These are phyloP conservation scores for Sebastiscus albofasciatus DNA, from an alignment of 2,797 vertebrate species.

Conservation along the genomic window DNA sequence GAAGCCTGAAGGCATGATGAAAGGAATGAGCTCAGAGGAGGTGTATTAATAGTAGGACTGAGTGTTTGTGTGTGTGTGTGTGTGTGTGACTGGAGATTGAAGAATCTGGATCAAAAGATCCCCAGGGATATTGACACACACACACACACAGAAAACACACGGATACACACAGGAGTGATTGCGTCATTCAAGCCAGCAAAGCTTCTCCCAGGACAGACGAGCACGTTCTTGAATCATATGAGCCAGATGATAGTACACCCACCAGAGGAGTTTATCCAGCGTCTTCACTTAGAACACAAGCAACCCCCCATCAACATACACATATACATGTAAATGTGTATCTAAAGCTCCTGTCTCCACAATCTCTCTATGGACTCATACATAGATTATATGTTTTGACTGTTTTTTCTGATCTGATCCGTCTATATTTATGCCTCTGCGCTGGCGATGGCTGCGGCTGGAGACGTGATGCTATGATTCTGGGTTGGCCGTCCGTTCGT, in stretches of 20 bases:
- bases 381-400: not conserved
- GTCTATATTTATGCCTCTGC: not conserved
- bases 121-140: constrained; percentile 32
- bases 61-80: constrained; percentile 1
- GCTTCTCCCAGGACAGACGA: constrained; percentile 5
- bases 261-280: not conserved
- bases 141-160: not conserved
- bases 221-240: constrained; percentile 8
- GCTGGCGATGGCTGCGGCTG: fast-evolving
- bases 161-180: not conserved
- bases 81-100: constrained; percentile 15
- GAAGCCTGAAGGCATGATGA: constrained; percentile 34
- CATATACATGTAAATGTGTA: not conserved
- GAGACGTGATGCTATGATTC: fast-evolving
- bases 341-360: not conserved
- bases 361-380: not conserved
- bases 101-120: constrained; percentile 66
- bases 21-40: constrained; percentile 38
- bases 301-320: not conserved
- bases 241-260: constrained; percentile 9
- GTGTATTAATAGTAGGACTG: constrained; percentile 55
- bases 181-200: constrained; percentile 18
- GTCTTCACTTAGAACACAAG: not conserved
- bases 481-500: not conserved
- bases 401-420: not conserved